Percentiles rank a stretch among this genome's conserved stretches.
Conservation (phyloP, 2,797 vertebrate species). For the Girardinus metallicus region DNA sequence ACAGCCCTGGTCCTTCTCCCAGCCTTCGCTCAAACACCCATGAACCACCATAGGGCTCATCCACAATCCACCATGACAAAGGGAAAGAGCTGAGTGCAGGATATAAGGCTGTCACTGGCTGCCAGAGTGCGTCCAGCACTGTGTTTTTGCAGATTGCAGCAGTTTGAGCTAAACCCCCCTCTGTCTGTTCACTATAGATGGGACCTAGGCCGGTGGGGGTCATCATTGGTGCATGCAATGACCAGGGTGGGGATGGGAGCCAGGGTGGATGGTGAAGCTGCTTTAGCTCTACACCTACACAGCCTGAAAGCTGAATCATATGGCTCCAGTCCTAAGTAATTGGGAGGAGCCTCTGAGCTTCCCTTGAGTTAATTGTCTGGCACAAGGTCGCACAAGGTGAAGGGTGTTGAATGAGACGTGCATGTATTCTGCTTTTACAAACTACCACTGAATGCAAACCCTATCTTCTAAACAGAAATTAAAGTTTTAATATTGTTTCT, state of each 20-base stretch:
- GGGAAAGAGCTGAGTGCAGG: slow-evolving; percentile 82
- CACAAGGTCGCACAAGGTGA: neutral
- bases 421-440: neutral
- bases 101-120: slow-evolving; percentile 70
- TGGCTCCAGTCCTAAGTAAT: slow-evolving; percentile 41
- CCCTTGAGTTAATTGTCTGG: slow-evolving; percentile 30
- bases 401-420: neutral
- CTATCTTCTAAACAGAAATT: neutral
- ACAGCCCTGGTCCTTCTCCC: slow-evolving; percentile 47
- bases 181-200: slow-evolving; percentile 76
- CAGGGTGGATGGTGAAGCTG: slow-evolving; percentile 37
- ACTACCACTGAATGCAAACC: neutral
- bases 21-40: slow-evolving; percentile 54
- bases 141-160: slow-evolving; percentile 82
- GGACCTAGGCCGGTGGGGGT: slow-evolving; percentile 58
- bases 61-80: slow-evolving; percentile 80
- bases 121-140: slow-evolving; percentile 72
- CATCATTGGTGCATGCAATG: slow-evolving; percentile 49
- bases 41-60: slow-evolving; percentile 67
- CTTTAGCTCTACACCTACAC: slow-evolving; percentile 50
- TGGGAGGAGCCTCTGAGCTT: slow-evolving; percentile 29
- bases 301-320: slow-evolving; percentile 64
- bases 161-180: slow-evolving; percentile 80
- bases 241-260: slow-evolving; percentile 40
- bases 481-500: neutral